phyloP scores from a whole-genome alignment of 1,140 invertebrate genomes.

The Ceratitis capitata region DNA sequence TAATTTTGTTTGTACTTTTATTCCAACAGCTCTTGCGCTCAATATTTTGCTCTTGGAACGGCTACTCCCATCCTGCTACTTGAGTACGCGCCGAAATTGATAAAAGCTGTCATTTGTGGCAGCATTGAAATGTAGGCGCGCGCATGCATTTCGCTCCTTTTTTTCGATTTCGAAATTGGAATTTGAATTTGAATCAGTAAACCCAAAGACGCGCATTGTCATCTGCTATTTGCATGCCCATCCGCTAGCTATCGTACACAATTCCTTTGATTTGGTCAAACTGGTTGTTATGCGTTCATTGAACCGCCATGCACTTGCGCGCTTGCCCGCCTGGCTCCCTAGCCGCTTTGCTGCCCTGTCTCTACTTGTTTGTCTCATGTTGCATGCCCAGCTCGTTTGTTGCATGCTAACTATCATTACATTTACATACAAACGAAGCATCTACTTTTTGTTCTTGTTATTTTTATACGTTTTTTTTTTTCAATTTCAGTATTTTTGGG shows the following conservation, averaged over 20 bases:
- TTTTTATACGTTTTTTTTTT: too few species aligned
- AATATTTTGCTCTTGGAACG: neutral
- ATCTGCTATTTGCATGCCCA: neutral
- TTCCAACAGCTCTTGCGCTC: neutral
- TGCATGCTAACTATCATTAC: neutral
- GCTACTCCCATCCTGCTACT: neutral
- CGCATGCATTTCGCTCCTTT: neutral
- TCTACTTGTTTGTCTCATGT: neutral
- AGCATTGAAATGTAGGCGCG: slow-evolving; percentile 1
- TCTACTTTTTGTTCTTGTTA: too few species aligned
- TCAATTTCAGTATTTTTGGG: neutral
- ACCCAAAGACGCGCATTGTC: neutral
- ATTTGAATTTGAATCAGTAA: neutral
- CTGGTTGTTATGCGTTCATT: neutral
- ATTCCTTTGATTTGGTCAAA: neutral
- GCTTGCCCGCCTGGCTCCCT: neutral
- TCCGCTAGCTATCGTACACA: neutral
- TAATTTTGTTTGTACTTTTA: too few species aligned
- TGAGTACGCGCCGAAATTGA: slow-evolving; percentile 30
- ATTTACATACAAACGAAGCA: neutral
- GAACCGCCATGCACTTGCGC: neutral
- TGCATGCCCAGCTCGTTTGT: neutral
- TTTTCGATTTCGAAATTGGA: neutral
- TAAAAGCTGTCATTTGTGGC: slow-evolving; percentile 31
- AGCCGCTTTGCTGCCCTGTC: neutral